Evolutionary conservation across 23 tunicate species (phyloP), one percentile per base, ranked within the genome.

Genomic region (Ciona savignyi): DNA sequence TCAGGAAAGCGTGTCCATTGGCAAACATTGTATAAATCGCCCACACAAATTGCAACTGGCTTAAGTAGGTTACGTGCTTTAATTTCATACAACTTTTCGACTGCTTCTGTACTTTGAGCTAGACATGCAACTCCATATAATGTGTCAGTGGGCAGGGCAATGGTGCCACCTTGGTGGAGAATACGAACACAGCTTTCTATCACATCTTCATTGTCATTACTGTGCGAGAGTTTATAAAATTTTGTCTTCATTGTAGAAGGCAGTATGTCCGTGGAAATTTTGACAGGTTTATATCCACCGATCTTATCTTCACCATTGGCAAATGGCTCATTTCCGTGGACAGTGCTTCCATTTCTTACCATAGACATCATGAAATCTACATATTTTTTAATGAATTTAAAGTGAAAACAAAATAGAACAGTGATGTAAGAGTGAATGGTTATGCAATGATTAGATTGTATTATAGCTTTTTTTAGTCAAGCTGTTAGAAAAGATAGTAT

Each of bases 31-130:
- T 84, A 80, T 21, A 70, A 51, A 51, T 84, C 97, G 25, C 97
- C 97, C 23, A 91, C 97, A 68, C 97, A 91, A 30, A 91, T 91
- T 0, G 97, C 97, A 32, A 91, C 77, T 4, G 97, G 97, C 35
- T 91, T 91, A 0, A 76, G 25, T 1, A 48, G 35, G 69, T 85
- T 77, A 0, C 97, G 78, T 27, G 74, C 85, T 76, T 91, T 91
- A 21, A 91, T 42, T 9, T 70, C 75, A 67, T 91, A 91, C 25
- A 91, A 63, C 27, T 64, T 75, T 64, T 91, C 91, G 4, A 91
- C 82, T 27, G 91, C 97, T 51, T 91, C 89, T 2, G 86, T 84
- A 27, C 84, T 74, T 72, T 91, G 97, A 0, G 97, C 97, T 21
- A 91, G 85, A 67, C 97, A 91, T 27, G 91, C 97, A 33, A 91